A percentile compares a stretch with the other conserved stretches of the same genome.
phyloP scores from a whole-genome alignment of 2,113 vertebrate genomes.

The Perca flavescens region DNA sequence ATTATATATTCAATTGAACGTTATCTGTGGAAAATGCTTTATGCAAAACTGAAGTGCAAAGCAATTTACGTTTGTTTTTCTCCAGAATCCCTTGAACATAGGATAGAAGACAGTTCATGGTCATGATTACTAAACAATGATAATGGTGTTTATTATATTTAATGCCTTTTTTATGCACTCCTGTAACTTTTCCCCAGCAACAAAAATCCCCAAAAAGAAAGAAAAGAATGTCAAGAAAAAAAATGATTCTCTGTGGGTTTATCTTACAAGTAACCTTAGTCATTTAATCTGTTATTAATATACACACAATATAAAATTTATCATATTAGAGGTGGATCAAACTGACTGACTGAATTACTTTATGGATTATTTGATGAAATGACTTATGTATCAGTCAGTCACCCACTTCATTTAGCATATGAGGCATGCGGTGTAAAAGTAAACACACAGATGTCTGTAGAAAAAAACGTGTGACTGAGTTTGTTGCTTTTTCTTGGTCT shows the following conservation, averaged over 20 bases:
- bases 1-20: too few relatives aligned
- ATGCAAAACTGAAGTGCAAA: too few relatives aligned
- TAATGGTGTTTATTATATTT: too few relatives aligned
- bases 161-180: too few relatives aligned
- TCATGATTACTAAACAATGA: too few relatives aligned
- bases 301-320: not conserved
- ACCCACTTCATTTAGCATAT: not conserved
- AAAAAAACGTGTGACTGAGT: not conserved
- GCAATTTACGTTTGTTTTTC: too few relatives aligned
- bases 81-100: too few relatives aligned
- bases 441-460: not conserved
- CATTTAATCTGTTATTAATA: not conserved
- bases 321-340: not conserved
- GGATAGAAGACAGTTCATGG: too few relatives aligned
- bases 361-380: conserved; percentile 3
- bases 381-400: not conserved
- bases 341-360: not conserved
- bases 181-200: too few relatives aligned
- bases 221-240: too few relatives aligned
- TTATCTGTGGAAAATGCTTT: too few relatives aligned
- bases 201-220: too few relatives aligned
- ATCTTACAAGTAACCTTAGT: not conserved
- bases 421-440: not conserved
- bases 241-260: not conserved
- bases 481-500: not conserved